Evolutionary conservation across 2,888 invertebrate genomes (phyloP), one percentile per base, ranked within the genome.

Genomic region (Brachyopa scutellaris): DNA sequence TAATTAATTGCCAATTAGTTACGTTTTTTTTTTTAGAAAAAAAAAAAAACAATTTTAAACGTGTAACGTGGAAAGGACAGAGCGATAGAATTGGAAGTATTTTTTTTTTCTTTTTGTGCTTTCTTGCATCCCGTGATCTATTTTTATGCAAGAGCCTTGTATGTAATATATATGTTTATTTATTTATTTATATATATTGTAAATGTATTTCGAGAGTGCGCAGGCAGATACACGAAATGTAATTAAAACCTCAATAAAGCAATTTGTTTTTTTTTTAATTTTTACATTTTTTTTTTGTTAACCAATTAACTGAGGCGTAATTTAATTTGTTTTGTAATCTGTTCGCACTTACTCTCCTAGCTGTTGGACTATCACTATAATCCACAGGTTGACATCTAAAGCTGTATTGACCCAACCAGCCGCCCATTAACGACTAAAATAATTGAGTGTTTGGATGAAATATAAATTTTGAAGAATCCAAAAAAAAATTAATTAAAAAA

Each of bases 341-440:
- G 67, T 76, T 76, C 85, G 85, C 87, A 93, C 96, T 95, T 95
- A 97, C 97, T 94, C 96, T 94, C 89, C 93, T 92, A 85, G 97
- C 95, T 89, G 94, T 93, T 84, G 95, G 93, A 91, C 93, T 94
- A 91, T 94, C 93, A 87, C 95, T 93, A 92, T 96, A 95, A 93
- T 97, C 97, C 91, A 97, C 97, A 80, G 97, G 97, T 92, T 97
- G 96, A 92, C 97, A 97, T 89, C 94, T 94, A 90, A 95, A 94
- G 91, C 94, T 96, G 94, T 97, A 97, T 89, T 96, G 94, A 89
- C 94, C 93, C 93, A 95, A 95, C 97, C 97, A 97, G 90, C 97
- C 97, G 88, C 95, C 95, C 94, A 95, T 95, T 92, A 95, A 93
- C 91, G 95, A 94, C 96, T 96, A 92, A 91, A 91, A 91, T 86